phyloP scores from a whole-genome alignment of 2,888 invertebrate genomes.

The Drosophila anomalata region DNA sequence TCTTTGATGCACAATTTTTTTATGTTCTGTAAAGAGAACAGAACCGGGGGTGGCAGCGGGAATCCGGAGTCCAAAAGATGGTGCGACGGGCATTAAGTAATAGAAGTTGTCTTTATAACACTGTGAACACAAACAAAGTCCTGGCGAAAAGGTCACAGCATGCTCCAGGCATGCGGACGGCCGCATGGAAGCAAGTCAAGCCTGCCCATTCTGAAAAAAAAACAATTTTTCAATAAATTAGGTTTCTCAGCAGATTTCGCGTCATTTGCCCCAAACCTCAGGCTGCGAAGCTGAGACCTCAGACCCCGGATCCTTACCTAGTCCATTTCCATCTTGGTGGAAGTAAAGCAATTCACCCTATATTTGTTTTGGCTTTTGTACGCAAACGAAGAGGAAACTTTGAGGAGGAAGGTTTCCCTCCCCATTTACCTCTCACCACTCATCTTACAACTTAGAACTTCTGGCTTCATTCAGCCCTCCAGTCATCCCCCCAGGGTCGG shows the following conservation, averaged over 20 bases:
- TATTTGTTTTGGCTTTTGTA: constrained; percentile 70
- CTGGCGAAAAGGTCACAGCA: constrained; percentile 68
- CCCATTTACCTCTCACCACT: neutral
- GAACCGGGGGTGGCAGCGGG: neutral
- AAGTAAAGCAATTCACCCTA: constrained; percentile 63
- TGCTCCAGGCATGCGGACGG: constrained; percentile 57
- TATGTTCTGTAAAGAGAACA: constrained; percentile 2
- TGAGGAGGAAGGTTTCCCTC: constrained; percentile 23
- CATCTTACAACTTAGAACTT: neutral
- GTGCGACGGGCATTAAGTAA: constrained; percentile 75
- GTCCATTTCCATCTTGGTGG: constrained; percentile 53
- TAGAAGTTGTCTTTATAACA: constrained; percentile 80
- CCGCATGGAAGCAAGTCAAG: constrained; percentile 52
- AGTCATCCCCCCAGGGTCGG: constrained; percentile 9
- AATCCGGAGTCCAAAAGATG: constrained; percentile 34
- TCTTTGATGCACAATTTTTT: constrained; percentile 66
- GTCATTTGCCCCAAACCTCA: constrained; percentile 39
- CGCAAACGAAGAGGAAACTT: constrained; percentile 69
- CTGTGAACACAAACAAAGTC: constrained; percentile 69
- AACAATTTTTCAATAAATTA: constrained; percentile 83
- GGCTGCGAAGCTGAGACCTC: neutral
- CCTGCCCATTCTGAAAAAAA: constrained; percentile 69
- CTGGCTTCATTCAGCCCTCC: constrained; percentile 3
- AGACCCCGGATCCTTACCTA: constrained; percentile 7
- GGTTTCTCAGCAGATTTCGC: constrained; percentile 81